Conservation (phyloP, 2,888 invertebrate species). For the Yponomeuta plumbellus region DNA sequence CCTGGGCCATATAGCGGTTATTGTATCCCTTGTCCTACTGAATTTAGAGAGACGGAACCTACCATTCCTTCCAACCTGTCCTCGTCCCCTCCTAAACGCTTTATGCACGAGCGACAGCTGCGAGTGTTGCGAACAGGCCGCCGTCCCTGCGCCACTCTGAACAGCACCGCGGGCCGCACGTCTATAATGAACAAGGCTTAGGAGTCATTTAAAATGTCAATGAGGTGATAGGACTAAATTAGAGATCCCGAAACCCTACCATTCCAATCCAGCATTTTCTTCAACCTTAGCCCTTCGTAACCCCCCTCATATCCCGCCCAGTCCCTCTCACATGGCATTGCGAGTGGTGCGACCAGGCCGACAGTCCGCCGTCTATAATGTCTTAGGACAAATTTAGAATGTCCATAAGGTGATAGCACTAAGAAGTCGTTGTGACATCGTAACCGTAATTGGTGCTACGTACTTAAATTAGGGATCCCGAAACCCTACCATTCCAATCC, state of each 20-base stretch:
- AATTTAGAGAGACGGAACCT: too few relatives aligned
- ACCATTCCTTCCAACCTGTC: background rate
- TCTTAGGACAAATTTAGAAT: too few relatives aligned
- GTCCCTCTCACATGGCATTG: constrained; percentile 48
- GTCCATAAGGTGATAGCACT: too few relatives aligned
- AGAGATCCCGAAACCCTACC: background rate
- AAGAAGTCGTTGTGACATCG: too few relatives aligned
- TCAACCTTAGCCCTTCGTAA: constrained; percentile 1
- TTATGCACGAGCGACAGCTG: constrained; percentile 52
- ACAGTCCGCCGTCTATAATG: constrained; percentile 29
- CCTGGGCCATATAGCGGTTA: too few relatives aligned
- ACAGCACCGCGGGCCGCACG: constrained; percentile 13
- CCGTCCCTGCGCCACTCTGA: constrained; percentile 26
- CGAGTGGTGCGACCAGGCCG: constrained; percentile 50
- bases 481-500: background rate
- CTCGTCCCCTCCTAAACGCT: constrained; percentile 40
- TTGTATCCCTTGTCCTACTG: too few relatives aligned
- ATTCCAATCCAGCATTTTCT: background rate
- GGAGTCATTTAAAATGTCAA: too few relatives aligned
- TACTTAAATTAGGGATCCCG: background rate
- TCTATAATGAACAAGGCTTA: constrained; percentile 18
- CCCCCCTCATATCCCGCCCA: constrained; percentile 19
- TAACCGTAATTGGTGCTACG: too few relatives aligned
- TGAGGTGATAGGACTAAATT: too few relatives aligned
- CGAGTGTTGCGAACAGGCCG: constrained; percentile 50